Base-by-base conservation (phyloP, 35 echinoderm and acorn worm species). In the Hemicentrotus pulcherrimus region DNA sequence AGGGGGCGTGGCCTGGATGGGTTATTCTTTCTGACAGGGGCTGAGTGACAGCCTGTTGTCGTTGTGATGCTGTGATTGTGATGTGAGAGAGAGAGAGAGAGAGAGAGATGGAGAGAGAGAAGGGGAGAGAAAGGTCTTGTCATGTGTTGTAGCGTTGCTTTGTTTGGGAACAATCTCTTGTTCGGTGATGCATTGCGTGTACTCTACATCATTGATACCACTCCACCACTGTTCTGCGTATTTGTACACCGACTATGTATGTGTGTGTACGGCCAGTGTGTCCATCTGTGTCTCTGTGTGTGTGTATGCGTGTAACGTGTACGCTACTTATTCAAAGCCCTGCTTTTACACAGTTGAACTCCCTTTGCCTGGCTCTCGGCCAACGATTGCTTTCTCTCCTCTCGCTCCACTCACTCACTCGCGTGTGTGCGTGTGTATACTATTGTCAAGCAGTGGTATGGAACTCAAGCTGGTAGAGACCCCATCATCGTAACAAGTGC, bases 291-390 rank as follows among this genome's bases (percentile, higher is more conserved):
- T 93, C 46, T 93, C 47, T 92, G 47, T 47, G 91, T 92, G 48
- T 48, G 91, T 93, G 91, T 93, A 33, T 93, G 91, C 14, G 91
- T 93, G 8, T 31, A 4, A 11, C 46, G 46, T 31, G 32, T 46
- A 58, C 11, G 16, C n/a, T 58, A 30, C 46, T 58, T 55, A 93
- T 93, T 93, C 91, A 93, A 93, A 93, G 48, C 46, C 91, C 91
- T 93, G 91, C 91, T 93, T 93, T 93, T 93, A 93, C 91, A 93
- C 91, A 93, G 91, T 31, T 93, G 32, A 93, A 58, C 48, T 93
- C 46, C 45, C 91, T 31, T 28, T 50, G 91, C 48, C 48, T 93
- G 91, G 91, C 91, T 93, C 30, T 48, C 16, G 48, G 91, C 91
- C 91, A 93, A 93, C 30, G 91, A 32, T 93, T 58, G 46, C n/a